These are phyloP conservation scores for Rafetus swinhoei DNA, from an alignment of 2,113 vertebrate genomes.

Conservation along the genomic window DNA sequence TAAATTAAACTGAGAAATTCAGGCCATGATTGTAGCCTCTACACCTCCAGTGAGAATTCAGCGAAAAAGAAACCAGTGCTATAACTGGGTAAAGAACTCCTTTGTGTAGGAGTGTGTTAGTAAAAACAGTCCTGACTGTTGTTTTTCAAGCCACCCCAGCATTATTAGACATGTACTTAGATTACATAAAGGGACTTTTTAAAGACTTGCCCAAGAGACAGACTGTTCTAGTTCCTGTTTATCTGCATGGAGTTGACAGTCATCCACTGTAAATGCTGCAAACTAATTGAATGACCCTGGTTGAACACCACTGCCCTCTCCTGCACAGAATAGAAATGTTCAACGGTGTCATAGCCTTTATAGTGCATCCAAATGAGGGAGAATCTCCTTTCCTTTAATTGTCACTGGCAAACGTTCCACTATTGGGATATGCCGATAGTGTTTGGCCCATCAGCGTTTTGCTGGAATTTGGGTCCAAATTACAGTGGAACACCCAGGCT, in stretches of 20 bases:
- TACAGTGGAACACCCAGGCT: fast-evolving
- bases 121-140: not conserved
- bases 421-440: not conserved
- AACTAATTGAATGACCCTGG: not conserved
- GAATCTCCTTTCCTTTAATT: not conserved
- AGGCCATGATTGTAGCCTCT: not conserved
- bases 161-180: fast-evolving
- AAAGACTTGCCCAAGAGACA: not conserved
- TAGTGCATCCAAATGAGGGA: not conserved
- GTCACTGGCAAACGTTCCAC: not conserved
- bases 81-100: conserved; percentile 54
- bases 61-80: conserved; percentile 14
- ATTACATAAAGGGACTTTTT: not conserved
- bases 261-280: not conserved
- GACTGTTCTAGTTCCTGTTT: not conserved
- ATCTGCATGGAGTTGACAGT: fast-evolving
- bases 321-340: not conserved
- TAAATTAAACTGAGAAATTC: not conserved
- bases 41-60: not conserved
- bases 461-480: not conserved
- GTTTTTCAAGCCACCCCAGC: not conserved
- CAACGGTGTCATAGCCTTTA: not conserved
- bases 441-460: not conserved
- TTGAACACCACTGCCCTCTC: not conserved
- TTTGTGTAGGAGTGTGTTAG: not conserved